Evolutionary conservation across 64 coral and sea anemone species (phyloP), one percentile per base, ranked within the genome.

Genomic region (Platygyra sinensis): DNA sequence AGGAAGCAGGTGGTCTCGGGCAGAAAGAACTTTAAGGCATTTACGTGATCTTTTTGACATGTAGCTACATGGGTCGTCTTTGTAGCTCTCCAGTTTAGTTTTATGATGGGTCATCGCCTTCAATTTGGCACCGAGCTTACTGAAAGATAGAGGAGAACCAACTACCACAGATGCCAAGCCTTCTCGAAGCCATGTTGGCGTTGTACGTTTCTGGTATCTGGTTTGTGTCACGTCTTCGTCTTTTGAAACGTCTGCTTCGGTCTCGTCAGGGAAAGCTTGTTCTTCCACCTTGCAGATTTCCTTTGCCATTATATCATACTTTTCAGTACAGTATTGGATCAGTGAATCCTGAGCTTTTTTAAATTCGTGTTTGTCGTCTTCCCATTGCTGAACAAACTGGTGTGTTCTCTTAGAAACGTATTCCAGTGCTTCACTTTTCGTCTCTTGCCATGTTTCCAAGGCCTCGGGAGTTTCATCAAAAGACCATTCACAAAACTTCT

Each of bases 261-360:
- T 46, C 42, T 46, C 42, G 6, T 46, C 3, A 46, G 6, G 42
- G 42, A 46, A 46, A 46, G 3, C 4, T 46, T 46, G 42, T 57
- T 57, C 54, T 57, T 57, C 54, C 11, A 57, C 54, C 54, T 15
- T 57, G 10, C 2, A 3, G 54, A 57, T 57, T 55, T 54, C 76
- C 49, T 79, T 51, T 79, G 55, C 76, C 76, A 79, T 79, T 39
- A 79, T 8, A 29, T 24, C 22, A 11, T 79, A 79, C 22, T 79
- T 79, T 54, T 79, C 24, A 52, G 49, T 15, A n/a, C 49, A 79
- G 59, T 25, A 55, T 12, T 54, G n/a, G 16, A 55, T 55, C 24
- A 79, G 11, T 25, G 76, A n/a, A 54, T 14, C 76, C 5, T 79
- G 51, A 3, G 49, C 51, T 9, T 25, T 55, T 25, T 50, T 50